Evolutionary conservation across 2,888 invertebrate genomes (phyloP).

Genomic region (Agapetus fuscipes): DNA sequence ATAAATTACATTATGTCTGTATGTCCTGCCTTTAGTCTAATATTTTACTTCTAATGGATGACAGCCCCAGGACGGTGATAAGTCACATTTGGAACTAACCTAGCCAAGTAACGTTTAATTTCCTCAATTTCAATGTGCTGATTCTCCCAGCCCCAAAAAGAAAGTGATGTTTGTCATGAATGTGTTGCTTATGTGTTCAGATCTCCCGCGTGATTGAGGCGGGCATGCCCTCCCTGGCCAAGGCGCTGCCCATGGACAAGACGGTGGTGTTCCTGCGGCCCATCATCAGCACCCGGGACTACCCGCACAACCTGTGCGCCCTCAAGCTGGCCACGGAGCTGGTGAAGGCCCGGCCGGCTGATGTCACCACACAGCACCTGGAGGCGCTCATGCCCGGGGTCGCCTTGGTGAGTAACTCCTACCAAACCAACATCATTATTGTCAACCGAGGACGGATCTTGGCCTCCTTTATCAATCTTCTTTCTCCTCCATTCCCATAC

Average conservation of each 20-base stretch:
- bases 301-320: conserved; percentile 82
- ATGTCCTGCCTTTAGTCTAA: too few relatives aligned
- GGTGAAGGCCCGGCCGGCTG: conserved; percentile 63
- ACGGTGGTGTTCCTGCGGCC: conserved; percentile 67
- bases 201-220: conserved; percentile 79
- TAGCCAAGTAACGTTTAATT: background rate
- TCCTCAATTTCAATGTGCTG: background rate
- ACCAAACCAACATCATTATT: too few relatives aligned
- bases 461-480: too few relatives aligned
- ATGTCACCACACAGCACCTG: conserved; percentile 66
- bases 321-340: conserved; percentile 85
- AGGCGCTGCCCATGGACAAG: conserved; percentile 70
- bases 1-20: too few relatives aligned
- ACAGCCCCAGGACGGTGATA: too few relatives aligned
- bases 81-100: background rate
- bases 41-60: too few relatives aligned
- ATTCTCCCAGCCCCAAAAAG: background rate
- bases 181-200: conserved; percentile 29
- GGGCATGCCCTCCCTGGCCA: conserved; percentile 65
- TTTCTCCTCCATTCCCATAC: too few relatives aligned
- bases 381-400: conserved; percentile 80
- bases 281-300: conserved; percentile 78
- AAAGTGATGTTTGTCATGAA: background rate
- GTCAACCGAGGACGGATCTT: too few relatives aligned
- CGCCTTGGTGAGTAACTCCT: conserved; percentile 66